Conservation (phyloP, 2,113 vertebrate species). For the Muntiacus muntjak region DNA sequence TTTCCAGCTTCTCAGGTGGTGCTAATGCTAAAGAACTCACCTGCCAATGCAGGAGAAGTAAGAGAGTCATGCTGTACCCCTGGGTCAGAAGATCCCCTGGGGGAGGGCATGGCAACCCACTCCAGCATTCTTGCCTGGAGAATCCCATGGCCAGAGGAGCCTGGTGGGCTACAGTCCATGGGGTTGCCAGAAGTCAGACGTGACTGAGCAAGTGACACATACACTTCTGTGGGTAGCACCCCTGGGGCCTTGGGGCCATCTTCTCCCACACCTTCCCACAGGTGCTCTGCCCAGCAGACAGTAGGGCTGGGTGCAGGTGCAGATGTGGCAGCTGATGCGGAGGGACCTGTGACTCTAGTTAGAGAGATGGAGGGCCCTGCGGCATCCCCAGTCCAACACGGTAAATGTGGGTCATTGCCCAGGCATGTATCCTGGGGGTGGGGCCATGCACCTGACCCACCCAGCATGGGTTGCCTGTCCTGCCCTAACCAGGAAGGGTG, state of each 20-base stretch:
- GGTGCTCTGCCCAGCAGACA: not conserved
- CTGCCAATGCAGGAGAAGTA: not conserved
- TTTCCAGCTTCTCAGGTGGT: not conserved
- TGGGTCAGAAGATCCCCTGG: not conserved
- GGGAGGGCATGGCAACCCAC: not conserved
- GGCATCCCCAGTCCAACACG: not conserved
- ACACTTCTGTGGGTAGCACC: not conserved
- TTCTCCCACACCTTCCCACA: not conserved
- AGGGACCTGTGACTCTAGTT: not conserved
- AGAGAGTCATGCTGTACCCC: not conserved
- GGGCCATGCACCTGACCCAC: rapidly evolving
- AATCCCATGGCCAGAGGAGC: not conserved
- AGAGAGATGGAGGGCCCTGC: not conserved
- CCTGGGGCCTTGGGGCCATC: not conserved
- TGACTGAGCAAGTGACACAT: not conserved
- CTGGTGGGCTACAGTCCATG: not conserved
- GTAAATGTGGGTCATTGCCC: not conserved
- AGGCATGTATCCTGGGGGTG: not conserved
- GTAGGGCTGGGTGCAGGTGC: not conserved
- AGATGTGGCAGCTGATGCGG: not conserved
- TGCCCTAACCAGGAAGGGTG: not conserved
- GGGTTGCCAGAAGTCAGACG: not conserved
- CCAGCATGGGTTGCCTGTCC: not conserved
- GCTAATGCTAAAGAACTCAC: not conserved
- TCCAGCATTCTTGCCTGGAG: not conserved